These are phyloP conservation scores for Agonopterix alstromeriana DNA, from an alignment of 2,888 invertebrate species.

Conservation along the genomic window DNA sequence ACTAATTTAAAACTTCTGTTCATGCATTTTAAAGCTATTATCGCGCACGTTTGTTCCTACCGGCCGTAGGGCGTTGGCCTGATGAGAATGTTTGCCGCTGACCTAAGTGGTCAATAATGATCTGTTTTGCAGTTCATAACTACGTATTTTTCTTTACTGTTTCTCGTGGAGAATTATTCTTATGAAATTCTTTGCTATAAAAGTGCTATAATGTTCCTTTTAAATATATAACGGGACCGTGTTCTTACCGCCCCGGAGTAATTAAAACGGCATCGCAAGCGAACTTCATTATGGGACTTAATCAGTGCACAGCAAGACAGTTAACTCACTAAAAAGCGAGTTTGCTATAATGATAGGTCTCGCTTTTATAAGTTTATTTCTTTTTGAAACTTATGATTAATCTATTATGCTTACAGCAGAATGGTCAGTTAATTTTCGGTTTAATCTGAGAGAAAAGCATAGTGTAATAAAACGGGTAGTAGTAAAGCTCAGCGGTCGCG, in stretches of 20 bases:
- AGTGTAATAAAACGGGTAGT: too few species aligned
- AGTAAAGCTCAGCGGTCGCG: too few species aligned
- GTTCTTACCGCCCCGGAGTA: slow-evolving; percentile 31
- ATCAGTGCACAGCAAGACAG: slow-evolving; percentile 62
- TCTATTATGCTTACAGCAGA: too few species aligned
- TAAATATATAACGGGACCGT: too few species aligned
- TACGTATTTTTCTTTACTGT: slow-evolving; percentile 47
- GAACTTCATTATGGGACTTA: slow-evolving; percentile 59
- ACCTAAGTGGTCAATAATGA: slow-evolving; percentile 73
- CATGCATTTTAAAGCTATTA: slow-evolving; percentile 28
- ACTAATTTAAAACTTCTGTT: slow-evolving; percentile 32
- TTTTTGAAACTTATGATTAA: too few species aligned
- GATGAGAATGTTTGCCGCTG: slow-evolving; percentile 70
- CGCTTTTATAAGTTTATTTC: slow-evolving; percentile 31
- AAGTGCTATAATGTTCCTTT: slow-evolving; percentile 1
- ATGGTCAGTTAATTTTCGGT: too few species aligned
- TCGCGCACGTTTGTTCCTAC: slow-evolving; percentile 25
- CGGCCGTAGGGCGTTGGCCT: slow-evolving; percentile 67
- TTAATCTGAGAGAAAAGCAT: too few species aligned
- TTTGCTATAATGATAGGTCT: slow-evolving; percentile 33
- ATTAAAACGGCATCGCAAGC: slow-evolving; percentile 60
- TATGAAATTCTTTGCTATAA: slow-evolving; percentile 2
- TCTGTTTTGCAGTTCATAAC: slow-evolving; percentile 58
- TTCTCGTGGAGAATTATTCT: slow-evolving; percentile 25
- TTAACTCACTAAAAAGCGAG: slow-evolving; percentile 49